phyloP scores from a whole-genome alignment of 2,113 vertebrate genomes.

The Atrichornis clamosus region DNA sequence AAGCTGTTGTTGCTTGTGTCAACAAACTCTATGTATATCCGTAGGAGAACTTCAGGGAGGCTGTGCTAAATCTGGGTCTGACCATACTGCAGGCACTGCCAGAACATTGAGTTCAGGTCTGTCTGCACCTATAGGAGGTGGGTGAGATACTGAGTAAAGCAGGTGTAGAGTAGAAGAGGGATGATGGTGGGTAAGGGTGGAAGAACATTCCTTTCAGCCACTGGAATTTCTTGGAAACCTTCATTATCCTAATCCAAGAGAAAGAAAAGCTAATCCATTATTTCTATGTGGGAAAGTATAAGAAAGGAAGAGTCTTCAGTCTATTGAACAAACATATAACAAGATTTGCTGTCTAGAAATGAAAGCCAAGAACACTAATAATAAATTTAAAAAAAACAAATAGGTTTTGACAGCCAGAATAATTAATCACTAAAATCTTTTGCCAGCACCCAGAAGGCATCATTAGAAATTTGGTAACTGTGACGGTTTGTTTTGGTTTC shows the following conservation, averaged over 20 bases:
- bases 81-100: not conserved
- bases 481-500: not conserved
- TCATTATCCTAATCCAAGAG: not conserved
- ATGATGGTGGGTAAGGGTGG: not conserved
- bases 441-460: not conserved
- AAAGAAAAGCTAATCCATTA: not conserved
- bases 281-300: not conserved
- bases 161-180: not conserved
- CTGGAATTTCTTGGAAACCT: not conserved
- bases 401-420: not conserved
- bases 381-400: not conserved
- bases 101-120: not conserved
- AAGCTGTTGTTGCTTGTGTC: not conserved
- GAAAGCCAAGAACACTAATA: slow-evolving; percentile 3
- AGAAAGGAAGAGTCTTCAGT: not conserved
- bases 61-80: not conserved
- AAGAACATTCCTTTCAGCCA: not conserved
- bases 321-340: not conserved
- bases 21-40: not conserved
- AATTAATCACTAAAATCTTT: slow-evolving; percentile 25
- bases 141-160: not conserved
- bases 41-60: not conserved
- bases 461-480: not conserved
- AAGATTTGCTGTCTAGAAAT: not conserved
- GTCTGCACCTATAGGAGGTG: not conserved